Conservation (phyloP, 2,797 vertebrate genomes). For the Mormyrus proboscirostris region DNA sequence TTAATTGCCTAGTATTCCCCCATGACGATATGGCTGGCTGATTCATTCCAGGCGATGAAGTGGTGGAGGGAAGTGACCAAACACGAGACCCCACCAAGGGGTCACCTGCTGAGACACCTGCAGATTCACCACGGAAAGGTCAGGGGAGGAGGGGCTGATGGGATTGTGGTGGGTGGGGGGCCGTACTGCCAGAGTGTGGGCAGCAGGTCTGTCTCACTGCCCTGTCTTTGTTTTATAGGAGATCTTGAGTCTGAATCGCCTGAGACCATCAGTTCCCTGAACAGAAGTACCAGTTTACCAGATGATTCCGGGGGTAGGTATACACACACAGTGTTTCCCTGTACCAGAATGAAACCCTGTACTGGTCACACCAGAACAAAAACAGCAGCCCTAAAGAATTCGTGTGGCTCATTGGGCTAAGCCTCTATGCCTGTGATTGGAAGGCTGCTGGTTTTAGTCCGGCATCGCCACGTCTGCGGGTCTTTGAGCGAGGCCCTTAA, state of each 20-base stretch:
- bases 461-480: not conserved
- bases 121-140: constrained; percentile 9
- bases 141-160: not conserved
- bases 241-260: constrained; percentile 10
- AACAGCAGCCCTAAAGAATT: not conserved
- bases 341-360: not conserved
- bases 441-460: not conserved
- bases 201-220: not conserved
- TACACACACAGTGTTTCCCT: not conserved
- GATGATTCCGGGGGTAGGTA: constrained; percentile 26
- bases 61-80: not conserved
- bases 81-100: not conserved
- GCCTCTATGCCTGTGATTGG: not conserved
- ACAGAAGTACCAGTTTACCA: not conserved
- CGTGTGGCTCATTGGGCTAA: not conserved
- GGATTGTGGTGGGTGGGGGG: not conserved
- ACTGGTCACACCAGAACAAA: not conserved
- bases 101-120: not conserved
- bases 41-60: not conserved
- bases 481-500: not conserved
- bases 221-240: constrained; percentile 9
- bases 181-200: not conserved
- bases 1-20: not conserved
- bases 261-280: constrained; percentile 8
- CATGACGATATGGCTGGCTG: not conserved